Evolutionary conservation across 2,797 vertebrate species (phyloP), one percentile per base, ranked within the genome.

Genomic region (Danio kyathit): DNA sequence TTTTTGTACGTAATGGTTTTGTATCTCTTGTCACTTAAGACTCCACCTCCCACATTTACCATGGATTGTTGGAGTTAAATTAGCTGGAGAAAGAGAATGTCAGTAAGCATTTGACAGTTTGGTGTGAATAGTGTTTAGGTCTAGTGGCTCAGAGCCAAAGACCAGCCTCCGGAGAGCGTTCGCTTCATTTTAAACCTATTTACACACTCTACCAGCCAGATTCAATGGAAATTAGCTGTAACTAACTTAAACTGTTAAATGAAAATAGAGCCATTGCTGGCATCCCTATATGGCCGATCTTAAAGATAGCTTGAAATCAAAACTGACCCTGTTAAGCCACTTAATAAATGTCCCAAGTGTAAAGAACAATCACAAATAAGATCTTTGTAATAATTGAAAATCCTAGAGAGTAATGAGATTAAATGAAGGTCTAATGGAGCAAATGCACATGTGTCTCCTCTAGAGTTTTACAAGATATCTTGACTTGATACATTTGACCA

Each of bases 11-110:
- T 70, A 61, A 73, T 14, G 88, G 86, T 86, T 61, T 65, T 88
- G 86, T 88, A 85, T 89, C 79, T 79, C 76, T 91, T 87, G 82
- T 83, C 81, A 87, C 82, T 88, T 66, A 9, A 79, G 82, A 86
- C 84, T 84, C 63, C 84, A 87, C 82, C 83, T 80, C 83, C 80
- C 14, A 11, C 59, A 19, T 81, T 83, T 83, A 72, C 85, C 78
- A 74, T 86, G 89, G 85, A 89, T 89, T 90, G 86, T 91, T 91
- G 90, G 85, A 83, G 82, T 69, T 83, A 91, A 93, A 92, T 92
- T 93, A 92, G 92, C 87, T 89, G 89, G 89, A 90, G 89, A 84
- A 90, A 90, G 88, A 84, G 76, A 90, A 90, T 86, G 87, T 84
- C 89, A 90, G 85, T 86, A 88, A 89, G 88, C 66, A 77, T 90